phyloP scores from a whole-genome alignment of 2,113 vertebrate genomes.

The Albula glossodonta region DNA sequence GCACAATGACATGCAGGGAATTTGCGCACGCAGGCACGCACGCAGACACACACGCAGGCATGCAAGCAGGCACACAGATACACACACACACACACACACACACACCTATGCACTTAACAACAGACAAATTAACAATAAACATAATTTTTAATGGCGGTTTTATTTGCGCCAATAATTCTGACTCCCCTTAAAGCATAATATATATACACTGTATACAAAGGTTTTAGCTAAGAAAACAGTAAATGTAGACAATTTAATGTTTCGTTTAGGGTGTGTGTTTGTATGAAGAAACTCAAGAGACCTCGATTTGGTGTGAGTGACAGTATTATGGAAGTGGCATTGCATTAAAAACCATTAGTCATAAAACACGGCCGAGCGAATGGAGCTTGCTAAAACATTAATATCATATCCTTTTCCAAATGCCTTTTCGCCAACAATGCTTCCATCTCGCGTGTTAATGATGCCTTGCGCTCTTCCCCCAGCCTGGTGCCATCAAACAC shows the following conservation, averaged over 20 bases:
- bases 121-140: too few relatives aligned
- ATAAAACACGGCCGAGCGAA: not conserved
- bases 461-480: constrained; percentile 34
- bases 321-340: not conserved
- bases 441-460: constrained; percentile 43
- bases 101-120: too few relatives aligned
- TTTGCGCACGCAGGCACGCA: too few relatives aligned
- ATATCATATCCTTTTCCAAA: constrained; percentile 15
- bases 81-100: too few relatives aligned
- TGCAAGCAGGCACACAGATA: too few relatives aligned
- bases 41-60: too few relatives aligned
- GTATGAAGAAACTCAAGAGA: constrained; percentile 14
- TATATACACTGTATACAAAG: constrained; percentile 6
- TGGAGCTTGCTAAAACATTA: constrained; percentile 19
- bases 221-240: constrained; percentile 7
- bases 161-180: not conserved
- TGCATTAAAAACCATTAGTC: constrained; percentile 10
- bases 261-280: not conserved
- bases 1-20: too few relatives aligned
- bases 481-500: constrained; percentile 38
- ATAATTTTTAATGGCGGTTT: too few relatives aligned
- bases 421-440: not conserved
- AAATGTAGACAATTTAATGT: not conserved
- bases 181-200: not conserved
- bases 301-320: not conserved